These are phyloP conservation scores for Ammodytes dubius DNA, from an alignment of 2,113 vertebrate genomes.

Conservation along the genomic window DNA sequence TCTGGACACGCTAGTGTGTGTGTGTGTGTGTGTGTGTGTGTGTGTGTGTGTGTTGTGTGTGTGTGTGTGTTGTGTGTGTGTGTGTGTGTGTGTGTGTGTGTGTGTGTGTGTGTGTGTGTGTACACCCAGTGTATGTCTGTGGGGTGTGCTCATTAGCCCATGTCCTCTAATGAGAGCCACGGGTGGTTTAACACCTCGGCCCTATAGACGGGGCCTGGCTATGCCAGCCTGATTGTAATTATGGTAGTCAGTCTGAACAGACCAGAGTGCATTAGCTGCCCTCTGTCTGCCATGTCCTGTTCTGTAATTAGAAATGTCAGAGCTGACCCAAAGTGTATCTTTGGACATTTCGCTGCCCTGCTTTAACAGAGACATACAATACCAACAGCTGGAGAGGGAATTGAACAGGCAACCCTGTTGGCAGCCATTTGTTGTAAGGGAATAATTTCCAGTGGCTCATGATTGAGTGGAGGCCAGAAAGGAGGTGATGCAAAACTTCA, in stretches of 20 bases:
- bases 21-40: constrained; percentile 29
- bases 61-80: constrained; percentile 24
- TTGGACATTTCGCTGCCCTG: constrained; percentile 42
- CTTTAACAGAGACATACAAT: constrained; percentile 46
- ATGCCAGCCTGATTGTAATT: constrained; percentile 78
- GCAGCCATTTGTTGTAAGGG: constrained; percentile 38
- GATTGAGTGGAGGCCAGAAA: constrained; percentile 56
- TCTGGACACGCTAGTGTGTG: constrained; percentile 48
- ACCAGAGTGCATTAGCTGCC: constrained; percentile 51
- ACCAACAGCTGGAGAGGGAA: constrained; percentile 66
- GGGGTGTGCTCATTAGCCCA: constrained; percentile 73
- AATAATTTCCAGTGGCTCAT: constrained; percentile 52
- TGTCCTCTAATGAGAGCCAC: constrained; percentile 77
- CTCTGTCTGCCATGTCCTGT: constrained; percentile 50
- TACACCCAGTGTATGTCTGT: constrained; percentile 58
- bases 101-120: constrained; percentile 52
- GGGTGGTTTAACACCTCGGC: constrained; percentile 79
- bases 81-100: constrained; percentile 1
- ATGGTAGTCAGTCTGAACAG: constrained; percentile 67
- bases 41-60: constrained; percentile 51
- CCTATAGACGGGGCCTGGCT: constrained; percentile 58
- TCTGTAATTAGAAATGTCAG: constrained; percentile 80
- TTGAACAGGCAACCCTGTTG: constrained; percentile 67
- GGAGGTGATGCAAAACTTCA: constrained; percentile 64
- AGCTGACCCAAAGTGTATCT: constrained; percentile 62